These are phyloP conservation scores for Stomorhina lunata DNA, from an alignment of 2,888 invertebrate genomes.

Conservation along the genomic window DNA sequence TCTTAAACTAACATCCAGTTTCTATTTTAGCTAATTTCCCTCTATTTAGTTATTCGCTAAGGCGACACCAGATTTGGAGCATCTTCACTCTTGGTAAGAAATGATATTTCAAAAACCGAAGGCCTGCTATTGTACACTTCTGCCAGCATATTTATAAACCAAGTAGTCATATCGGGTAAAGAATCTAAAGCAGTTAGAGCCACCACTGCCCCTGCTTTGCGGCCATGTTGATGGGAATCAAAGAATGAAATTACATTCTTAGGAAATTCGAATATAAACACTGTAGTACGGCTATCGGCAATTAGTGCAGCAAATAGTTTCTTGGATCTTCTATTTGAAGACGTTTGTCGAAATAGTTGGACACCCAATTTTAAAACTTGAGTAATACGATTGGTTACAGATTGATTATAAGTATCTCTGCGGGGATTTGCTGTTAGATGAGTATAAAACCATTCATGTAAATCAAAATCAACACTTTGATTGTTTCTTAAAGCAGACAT, in stretches of 20 bases:
- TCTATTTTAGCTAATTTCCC: not conserved
- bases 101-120: slow-evolving; percentile 74
- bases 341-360: slow-evolving; percentile 70
- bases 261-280: slow-evolving; percentile 74
- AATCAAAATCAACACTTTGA: slow-evolving; percentile 71
- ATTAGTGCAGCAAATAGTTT: slow-evolving; percentile 75
- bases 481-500: slow-evolving; percentile 79
- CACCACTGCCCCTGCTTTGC: slow-evolving; percentile 73
- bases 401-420: slow-evolving; percentile 70
- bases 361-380: slow-evolving; percentile 73
- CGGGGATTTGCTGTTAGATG: slow-evolving; percentile 74
- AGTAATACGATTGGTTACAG: slow-evolving; percentile 72
- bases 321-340: not conserved
- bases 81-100: slow-evolving; percentile 67
- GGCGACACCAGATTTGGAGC: slow-evolving; percentile 6
- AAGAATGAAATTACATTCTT: slow-evolving; percentile 73
- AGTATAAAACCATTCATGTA: slow-evolving; percentile 76
- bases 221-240: slow-evolving; percentile 76
- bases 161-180: slow-evolving; percentile 71
- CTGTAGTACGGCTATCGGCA: slow-evolving; percentile 75
- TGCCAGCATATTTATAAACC: slow-evolving; percentile 74
- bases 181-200: slow-evolving; percentile 71
- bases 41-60: not conserved
- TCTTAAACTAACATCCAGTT: slow-evolving; percentile 34
- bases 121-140: slow-evolving; percentile 74